Evolutionary conservation across 2,888 invertebrate genomes (phyloP).

Genomic region (Sericinus montela): DNA sequence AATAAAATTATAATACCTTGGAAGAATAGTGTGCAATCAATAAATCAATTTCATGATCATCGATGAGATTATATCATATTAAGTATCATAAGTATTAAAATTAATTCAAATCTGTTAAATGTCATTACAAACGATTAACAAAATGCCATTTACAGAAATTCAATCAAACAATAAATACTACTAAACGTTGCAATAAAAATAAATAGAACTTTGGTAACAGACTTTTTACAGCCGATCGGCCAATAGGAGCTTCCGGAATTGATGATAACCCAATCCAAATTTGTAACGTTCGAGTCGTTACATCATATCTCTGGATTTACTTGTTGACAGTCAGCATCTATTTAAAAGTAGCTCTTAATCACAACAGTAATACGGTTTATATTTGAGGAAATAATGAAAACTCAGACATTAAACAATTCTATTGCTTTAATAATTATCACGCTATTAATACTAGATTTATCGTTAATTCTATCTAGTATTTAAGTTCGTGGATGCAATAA

Average conservation of each 20-base stretch:
- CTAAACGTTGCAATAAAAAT: conserved; percentile 32
- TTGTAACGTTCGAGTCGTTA: conserved; percentile 20
- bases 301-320: conserved; percentile 18
- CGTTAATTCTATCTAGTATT: conserved; percentile 6
- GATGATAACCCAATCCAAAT: conserved; percentile 15
- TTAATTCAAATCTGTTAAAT: conserved; percentile 7
- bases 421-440: conserved; percentile 12
- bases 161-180: conserved; percentile 32
- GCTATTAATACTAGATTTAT: conserved; percentile 15
- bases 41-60: too few species aligned
- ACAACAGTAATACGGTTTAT: background rate
- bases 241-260: conserved; percentile 27
- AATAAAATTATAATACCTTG: too few species aligned
- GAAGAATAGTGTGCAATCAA: too few species aligned
- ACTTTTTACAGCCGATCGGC: conserved; percentile 30
- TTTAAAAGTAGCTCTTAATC: background rate
- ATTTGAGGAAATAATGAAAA: background rate
- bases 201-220: conserved; percentile 27
- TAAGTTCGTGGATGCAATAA: conserved; percentile 3
- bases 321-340: background rate
- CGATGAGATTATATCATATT: too few species aligned
- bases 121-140: conserved; percentile 5
- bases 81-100: background rate
- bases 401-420: conserved; percentile 1
- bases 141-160: conserved; percentile 21